Evolutionary conservation across 1,140 invertebrate genomes (phyloP), one percentile per base, ranked within the genome.

Genomic region (Argopecten irradians): DNA sequence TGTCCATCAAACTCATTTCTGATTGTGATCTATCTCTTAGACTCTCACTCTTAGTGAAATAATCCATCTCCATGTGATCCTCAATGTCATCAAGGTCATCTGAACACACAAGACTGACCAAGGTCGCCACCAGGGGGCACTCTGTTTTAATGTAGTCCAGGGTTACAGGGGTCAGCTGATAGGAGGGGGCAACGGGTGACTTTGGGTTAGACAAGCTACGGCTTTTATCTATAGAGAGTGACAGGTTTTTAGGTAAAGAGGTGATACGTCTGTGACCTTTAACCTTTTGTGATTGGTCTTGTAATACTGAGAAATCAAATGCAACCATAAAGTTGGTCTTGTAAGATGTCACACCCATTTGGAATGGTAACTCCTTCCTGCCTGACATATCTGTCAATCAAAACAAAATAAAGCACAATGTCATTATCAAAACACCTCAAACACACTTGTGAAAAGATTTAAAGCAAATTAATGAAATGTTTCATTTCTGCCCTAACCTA

Each of bases 101-200:
- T 16, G 92, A 90, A 87, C 94, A 95, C 9, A 94, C 92, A 16
- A 95, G 86, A 88, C 94, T 95, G 34, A 94, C 92, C 39, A 95
- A 88, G 0, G 94, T 94, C 3, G 95, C 94, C 83, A 94, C 92
- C 16, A 95, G 90, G 13, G 92, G 90, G 22, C 93, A 94, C 34
- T 94, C 92, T 11, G 90, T 91, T 84, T 94, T 94, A 19, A 95
- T 91, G 85, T 95, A 95, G 83, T 95, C 93, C 90, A 95, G 84
- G 0, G 94, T 94, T 2, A 91, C 89, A 1, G 94, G 93, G 19
- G 93, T 95, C 22, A 95, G 88, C 34, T 92, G 90, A 85, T 92
- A 93, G 41, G 85, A 89, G 0, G 87, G 39, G 84, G 32, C 46
- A 35, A 71, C 55, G 7, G 43, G 9, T 35, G 33, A n/a, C 41